phyloP scores from a whole-genome alignment of 2,113 vertebrate genomes.

The Prietella phreatophila region DNA sequence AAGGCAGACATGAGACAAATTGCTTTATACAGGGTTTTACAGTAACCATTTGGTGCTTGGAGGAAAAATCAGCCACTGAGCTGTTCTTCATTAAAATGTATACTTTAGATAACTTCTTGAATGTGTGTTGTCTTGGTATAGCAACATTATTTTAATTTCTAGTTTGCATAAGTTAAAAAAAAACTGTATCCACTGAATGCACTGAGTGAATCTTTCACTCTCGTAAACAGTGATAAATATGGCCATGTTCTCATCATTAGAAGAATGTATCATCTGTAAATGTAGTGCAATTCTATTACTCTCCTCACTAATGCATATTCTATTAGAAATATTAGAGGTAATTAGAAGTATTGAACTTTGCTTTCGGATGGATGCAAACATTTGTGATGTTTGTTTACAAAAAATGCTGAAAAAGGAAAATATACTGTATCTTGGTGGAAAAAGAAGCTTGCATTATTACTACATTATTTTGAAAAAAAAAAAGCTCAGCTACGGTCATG shows the following conservation, averaged over 20 bases:
- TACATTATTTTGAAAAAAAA: background rate
- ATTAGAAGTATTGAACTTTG: background rate
- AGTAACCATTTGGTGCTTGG: no score
- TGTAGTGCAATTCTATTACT: background rate
- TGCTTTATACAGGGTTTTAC: no score
- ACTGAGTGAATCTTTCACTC: background rate
- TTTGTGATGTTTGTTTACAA: background rate
- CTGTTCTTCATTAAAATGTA: background rate
- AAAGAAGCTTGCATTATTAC: background rate
- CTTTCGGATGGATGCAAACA: background rate
- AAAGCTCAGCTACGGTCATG: background rate
- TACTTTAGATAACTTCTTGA: background rate
- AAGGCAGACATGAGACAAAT: background rate
- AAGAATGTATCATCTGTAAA: background rate
- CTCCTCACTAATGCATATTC: background rate
- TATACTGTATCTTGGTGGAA: background rate
- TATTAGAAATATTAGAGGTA: background rate
- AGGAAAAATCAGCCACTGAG: background rate
- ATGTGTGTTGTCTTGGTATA: background rate
- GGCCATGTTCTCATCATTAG: background rate
- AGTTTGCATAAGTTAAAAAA: background rate
- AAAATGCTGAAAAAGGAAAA: background rate
- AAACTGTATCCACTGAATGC: no score
- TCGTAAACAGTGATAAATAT: background rate
- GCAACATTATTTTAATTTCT: background rate